Percentiles rank a stretch among this genome's conserved stretches.
Conservation (phyloP, 2,113 vertebrate species). For the Indri indri region DNA sequence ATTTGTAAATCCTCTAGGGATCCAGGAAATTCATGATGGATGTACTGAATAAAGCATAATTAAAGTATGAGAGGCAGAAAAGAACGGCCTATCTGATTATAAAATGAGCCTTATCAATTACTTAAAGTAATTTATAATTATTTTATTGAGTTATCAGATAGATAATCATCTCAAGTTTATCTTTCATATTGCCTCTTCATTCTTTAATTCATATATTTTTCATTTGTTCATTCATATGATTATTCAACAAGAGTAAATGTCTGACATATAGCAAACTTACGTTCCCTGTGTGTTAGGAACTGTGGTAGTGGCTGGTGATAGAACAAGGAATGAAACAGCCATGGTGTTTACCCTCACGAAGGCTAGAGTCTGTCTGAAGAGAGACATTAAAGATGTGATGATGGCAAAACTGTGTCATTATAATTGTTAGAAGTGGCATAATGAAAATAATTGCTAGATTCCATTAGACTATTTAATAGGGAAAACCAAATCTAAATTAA, state of each 20-base stretch:
- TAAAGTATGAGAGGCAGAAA: slow-evolving; percentile 25
- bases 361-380: neutral
- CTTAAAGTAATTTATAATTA: slow-evolving; percentile 29
- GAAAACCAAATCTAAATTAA: neutral
- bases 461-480: neutral
- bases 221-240: neutral
- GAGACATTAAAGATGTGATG: neutral
- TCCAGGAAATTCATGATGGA: neutral
- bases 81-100: slow-evolving; percentile 16
- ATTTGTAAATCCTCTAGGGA: slow-evolving; percentile 22
- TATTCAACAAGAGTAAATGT: slow-evolving; percentile 12
- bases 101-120: slow-evolving; percentile 45
- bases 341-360: neutral
- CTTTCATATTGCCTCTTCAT: neutral
- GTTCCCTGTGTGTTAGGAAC: neutral
- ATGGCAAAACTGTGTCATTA: neutral
- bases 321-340: neutral
- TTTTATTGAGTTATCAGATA: slow-evolving; percentile 13
- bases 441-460: neutral
- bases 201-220: neutral
- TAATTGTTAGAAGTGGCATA: neutral
- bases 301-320: neutral
- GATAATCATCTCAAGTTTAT: neutral
- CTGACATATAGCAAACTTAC: neutral
- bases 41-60: slow-evolving; percentile 13